Evolutionary conservation across 2,797 vertebrate species (phyloP).

Genomic region (Neosilurus hyrtlii): DNA sequence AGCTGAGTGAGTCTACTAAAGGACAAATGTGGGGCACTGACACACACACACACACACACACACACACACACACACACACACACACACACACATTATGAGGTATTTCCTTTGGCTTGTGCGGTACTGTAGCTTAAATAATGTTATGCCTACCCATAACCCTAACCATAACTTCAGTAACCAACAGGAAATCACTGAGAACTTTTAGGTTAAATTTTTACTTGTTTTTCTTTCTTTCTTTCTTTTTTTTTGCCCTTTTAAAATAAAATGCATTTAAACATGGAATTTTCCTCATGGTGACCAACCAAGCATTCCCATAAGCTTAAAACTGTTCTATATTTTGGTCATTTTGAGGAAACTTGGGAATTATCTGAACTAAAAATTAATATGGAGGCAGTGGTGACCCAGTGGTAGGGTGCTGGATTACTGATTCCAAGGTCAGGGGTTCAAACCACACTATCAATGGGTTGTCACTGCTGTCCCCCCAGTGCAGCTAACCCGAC

Average conservation of each 20-base stretch:
- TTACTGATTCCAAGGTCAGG: too few relatives aligned
- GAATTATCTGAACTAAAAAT: neutral
- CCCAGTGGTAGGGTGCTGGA: too few relatives aligned
- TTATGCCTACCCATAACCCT: neutral
- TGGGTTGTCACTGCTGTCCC: too few relatives aligned
- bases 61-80: neutral
- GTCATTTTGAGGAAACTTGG: neutral
- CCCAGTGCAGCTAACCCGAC: too few relatives aligned
- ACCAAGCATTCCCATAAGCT: neutral
- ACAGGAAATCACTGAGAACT: neutral
- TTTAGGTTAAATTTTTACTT: too few relatives aligned
- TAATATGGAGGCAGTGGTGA: too few relatives aligned
- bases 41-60: constrained; percentile 28
- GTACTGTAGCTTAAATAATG: neutral
- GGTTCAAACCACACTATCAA: too few relatives aligned
- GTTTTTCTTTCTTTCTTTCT: neutral
- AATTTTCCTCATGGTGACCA: neutral
- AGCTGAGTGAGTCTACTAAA: constrained; percentile 57
- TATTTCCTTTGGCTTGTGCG: constrained; percentile 4
- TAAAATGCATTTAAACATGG: neutral
- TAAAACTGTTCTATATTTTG: neutral
- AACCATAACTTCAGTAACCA: constrained; percentile 1
- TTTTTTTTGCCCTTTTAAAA: neutral
- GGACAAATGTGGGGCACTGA: constrained; percentile 58
- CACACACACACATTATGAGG: neutral